Evolutionary conservation across 2,888 invertebrate species (phyloP), one percentile per base, ranked within the genome.

Genomic region (Dynastes tityus): DNA sequence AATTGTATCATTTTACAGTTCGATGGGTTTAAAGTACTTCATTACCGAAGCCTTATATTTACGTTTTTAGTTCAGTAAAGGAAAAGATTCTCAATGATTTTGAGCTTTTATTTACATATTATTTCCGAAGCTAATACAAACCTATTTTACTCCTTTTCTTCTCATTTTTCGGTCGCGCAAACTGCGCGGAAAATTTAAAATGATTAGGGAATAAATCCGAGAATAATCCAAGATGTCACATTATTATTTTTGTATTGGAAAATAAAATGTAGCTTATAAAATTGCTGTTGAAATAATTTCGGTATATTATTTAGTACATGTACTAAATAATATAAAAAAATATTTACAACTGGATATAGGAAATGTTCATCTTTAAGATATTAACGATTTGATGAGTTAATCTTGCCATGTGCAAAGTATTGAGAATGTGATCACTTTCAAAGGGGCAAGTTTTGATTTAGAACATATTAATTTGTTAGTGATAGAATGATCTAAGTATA

Each of bases 21-120:
- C 49, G 55, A 76, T 67, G 63, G 29, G 40, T 76, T 76, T 64
- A 76, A 40, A 76, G 76, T 76, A 64, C 76, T 76, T 76, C 76
- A 76, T 76, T 76, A 73, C n/a, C 58, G 58, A 37, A 58, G 58
- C 22, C 67, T 37, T 16, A 67, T 65, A 67, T 67, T 64, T 64
- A 32, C 75, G 51, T 75, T 75, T 64, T 63, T 51, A n/a, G 37
- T 55, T 63, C n/a, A 6, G 75, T 2, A 32, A 22, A 45, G 49
- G 27, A 29, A 32, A 13, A 68, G 6, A 58, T 58, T 73, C 37
- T 22, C 73, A 11, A 32, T 61, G 37, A 40, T 73, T 58, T 40
- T 37, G 53, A 40, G 22, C 68, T 27, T 73, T 73, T 73, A 73
- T 73, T 73, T 73, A 61, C 73, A 73, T 73, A 73, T 73, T 58